Percentiles rank a stretch among this genome's conserved stretches.
Conservation (phyloP, 2,113 vertebrate species). For the Globicephala melas region DNA sequence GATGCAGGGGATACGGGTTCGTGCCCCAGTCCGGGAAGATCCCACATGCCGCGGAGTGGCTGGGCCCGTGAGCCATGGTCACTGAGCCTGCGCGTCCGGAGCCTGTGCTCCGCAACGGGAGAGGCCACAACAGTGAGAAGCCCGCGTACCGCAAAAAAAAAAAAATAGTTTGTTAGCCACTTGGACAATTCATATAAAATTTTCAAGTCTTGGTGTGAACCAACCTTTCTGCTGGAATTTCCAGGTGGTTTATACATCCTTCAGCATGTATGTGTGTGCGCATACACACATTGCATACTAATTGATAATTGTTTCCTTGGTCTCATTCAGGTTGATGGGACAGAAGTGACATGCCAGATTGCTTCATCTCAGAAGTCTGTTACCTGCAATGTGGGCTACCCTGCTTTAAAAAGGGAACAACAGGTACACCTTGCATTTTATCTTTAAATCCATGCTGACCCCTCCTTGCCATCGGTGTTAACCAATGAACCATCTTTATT, state of each 20-base stretch:
- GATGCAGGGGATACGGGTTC: no score
- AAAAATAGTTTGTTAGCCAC: background rate
- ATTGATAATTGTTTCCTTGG: background rate
- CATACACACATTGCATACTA: background rate
- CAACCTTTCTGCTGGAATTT: background rate
- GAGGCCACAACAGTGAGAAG: no score
- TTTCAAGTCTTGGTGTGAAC: background rate
- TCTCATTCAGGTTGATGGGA: slow-evolving; percentile 85
- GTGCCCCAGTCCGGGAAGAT: no score
- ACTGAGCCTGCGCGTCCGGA: no score
- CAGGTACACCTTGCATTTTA: slow-evolving; percentile 80
- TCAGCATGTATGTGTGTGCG: background rate
- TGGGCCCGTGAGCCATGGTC: no score
- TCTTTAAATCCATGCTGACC: background rate
- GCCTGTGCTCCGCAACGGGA: no score
- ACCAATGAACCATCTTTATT: background rate
- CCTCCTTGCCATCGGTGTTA: background rate
- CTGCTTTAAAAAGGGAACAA: slow-evolving; percentile 85
- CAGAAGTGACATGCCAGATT: slow-evolving; percentile 88
- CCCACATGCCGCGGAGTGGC: no score
- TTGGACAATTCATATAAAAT: background rate
- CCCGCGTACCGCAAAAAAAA: no score
- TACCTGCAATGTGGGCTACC: slow-evolving; percentile 89
- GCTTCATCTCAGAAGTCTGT: slow-evolving; percentile 80
- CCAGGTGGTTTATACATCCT: background rate